phyloP scores from a whole-genome alignment of 30 jellyfish, hydroid and myxozoan species.

The Nemopilema nomurai region DNA sequence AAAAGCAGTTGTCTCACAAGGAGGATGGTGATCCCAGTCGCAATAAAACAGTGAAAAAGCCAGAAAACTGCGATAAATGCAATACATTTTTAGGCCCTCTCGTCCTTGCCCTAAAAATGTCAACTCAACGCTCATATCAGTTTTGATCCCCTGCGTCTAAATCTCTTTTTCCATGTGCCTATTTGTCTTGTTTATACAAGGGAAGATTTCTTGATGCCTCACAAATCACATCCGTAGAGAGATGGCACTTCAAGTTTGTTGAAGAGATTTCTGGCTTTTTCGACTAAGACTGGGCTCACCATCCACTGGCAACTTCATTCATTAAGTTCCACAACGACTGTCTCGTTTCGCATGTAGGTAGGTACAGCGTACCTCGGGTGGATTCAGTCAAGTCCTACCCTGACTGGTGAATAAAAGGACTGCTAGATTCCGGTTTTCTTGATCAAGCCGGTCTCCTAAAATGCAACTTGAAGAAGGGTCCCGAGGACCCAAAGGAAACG shows the following conservation, averaged over 20 bases:
- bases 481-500: no score
- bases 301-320: constrained; percentile 54
- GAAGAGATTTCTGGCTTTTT: constrained; percentile 49
- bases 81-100: no score
- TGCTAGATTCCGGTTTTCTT: no score
- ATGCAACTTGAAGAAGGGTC: no score
- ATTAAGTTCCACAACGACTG: not conserved
- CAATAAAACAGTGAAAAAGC: constrained; percentile 10
- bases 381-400: no score
- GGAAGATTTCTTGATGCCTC: not conserved
- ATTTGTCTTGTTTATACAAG: not conserved
- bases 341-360: not conserved
- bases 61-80: constrained; percentile 15
- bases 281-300: constrained; percentile 53
- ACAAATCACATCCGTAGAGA: not conserved
- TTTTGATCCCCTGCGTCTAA: not conserved
- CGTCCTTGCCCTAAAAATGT: no score
- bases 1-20: not conserved
- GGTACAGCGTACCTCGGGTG: not conserved
- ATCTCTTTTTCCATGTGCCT: not conserved
- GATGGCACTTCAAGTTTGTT: not conserved
- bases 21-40: constrained; percentile 53
- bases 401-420: not conserved
- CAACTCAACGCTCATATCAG: no score
- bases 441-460: no score